Base-by-base conservation (phyloP, 1,140 invertebrate species). In the Archivesica marissinica region DNA sequence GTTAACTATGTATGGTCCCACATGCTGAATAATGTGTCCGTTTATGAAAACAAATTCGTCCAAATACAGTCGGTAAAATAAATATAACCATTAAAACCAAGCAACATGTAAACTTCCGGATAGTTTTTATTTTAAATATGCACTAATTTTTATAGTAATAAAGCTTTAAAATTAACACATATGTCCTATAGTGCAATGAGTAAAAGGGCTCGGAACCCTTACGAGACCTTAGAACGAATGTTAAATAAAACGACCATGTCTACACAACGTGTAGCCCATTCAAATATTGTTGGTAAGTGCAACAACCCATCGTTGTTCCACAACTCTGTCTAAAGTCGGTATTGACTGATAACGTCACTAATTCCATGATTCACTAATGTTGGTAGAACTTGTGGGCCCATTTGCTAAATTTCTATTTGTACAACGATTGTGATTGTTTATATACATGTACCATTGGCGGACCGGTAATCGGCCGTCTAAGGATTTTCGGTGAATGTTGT, bases 41-140 rank as follows among this genome's bases (percentile, higher is more conserved):
- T 20, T 20, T 74, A 9, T 39, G 30, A 56, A 59, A 76, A 76
- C 20, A 23, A 75, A 56, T 56, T 76, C 50, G 54, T 76, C 33
- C 25, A 76, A 76, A 39, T 38, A 38, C n/a, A 41, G 4, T 76
- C 23, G 50, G 54, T 79, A 66, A 64, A 79, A 50, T 50, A 47
- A 50, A 50, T 30, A 50, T 28, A 79, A 59, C 56, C 59, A 20
- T 0, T 35, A 79, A 61, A 50, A 54, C 79, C 41, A 81, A 81
- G 79, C 79, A 81, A 81, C 79, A 81, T 81, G 79, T 81, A 81
- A 81, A 81, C 79, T 81, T 81, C 79, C 79, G 79, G 79, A 35
- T 64, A 79, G 66, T 47, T 61, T 79, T 28, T 44, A 17, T 39
- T 76, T 47, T 13, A 30, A 23, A 56, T 39, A 76, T 56, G 74